Base-by-base conservation (phyloP, 2,113 vertebrate species). In the Ptilonorhynchus violaceus region DNA sequence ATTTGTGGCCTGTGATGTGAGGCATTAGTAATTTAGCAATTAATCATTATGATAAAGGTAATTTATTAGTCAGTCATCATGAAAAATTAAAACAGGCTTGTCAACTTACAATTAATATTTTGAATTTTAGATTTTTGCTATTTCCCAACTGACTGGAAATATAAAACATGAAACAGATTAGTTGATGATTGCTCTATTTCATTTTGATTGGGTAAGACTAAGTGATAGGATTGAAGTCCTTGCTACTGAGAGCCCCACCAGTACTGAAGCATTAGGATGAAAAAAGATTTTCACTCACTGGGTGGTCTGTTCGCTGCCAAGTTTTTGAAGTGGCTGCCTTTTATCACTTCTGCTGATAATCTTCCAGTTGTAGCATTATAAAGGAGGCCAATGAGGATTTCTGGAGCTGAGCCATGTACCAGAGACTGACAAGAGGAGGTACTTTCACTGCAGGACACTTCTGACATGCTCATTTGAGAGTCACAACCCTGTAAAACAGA, bases 261-360 rank as follows among this genome's bases (percentile, higher is more conserved):
- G 92, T 92, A 81, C 89, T 96, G 94, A 97, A 97, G 94, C 88
- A 97, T 91, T 89, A 97, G 91, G 92, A 97, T 94, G 91, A 93
- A 92, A 90, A 82, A 88, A 96, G 89, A 95, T 96, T 98, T 96
- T 94, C 98, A 99, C 99, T 99, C 99, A 99, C 99, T 99, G 98
- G 99, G 99, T 98, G 99, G 99, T 98, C 99, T 99, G 98, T 99
- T 99, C 75, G 99, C 99, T 95, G 99, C 98, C 97, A 99, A 97
- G 97, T 99, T 99, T 98, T 99, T 99, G 98, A 99, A 99, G 98
- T 99, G 99, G 98, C 99, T 99, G 97, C 99, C 99, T 98, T 99
- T 99, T 98, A 99, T 99, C 98, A 99, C 98, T 98, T 99, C 99
- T 96, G 99, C 99, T 22, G 99, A 99, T 79, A 99, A 98, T 87